Percentiles rank a stretch among this genome's conserved stretches.
Conservation (phyloP, 2,113 vertebrate genomes). For the Lipophrys pholis region DNA sequence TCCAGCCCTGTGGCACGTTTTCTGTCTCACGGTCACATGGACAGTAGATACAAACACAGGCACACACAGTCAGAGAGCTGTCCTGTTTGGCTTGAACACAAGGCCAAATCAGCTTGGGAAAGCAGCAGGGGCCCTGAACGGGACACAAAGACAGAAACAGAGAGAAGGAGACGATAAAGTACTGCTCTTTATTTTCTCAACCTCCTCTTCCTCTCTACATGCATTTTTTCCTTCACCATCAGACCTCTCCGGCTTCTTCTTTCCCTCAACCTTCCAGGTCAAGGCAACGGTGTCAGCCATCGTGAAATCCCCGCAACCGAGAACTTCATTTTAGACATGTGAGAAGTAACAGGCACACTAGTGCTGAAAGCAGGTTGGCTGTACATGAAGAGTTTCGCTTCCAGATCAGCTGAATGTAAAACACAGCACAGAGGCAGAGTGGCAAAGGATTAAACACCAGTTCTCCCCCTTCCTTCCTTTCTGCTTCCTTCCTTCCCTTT, state of each 20-base stretch:
- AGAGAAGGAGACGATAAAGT: conserved; percentile 72
- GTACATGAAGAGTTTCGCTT: conserved; percentile 32
- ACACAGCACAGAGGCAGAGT: not conserved
- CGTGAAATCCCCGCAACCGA: conserved; percentile 51
- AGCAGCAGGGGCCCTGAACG: conserved; percentile 68
- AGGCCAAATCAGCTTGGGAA: conserved; percentile 78
- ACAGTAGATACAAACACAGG: conserved; percentile 36
- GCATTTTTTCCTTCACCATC: conserved; percentile 61
- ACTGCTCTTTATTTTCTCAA: conserved; percentile 75
- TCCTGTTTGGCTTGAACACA: conserved; percentile 67
- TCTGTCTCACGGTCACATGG: conserved; percentile 16
- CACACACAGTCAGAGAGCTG: conserved; percentile 44
- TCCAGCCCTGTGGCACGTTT: conserved; percentile 20
- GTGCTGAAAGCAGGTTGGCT: conserved; percentile 30
- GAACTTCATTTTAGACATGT: conserved; percentile 19
- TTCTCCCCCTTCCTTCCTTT: not conserved
- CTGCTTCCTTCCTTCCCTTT: not conserved
- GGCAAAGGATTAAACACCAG: conserved; percentile 19
- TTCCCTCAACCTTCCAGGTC: conserved; percentile 28
- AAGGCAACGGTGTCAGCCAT: conserved; percentile 41
- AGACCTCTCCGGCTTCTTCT: conserved; percentile 33
- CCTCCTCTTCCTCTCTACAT: conserved; percentile 49
- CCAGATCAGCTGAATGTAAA: conserved; percentile 1
- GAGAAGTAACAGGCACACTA: conserved; percentile 34
- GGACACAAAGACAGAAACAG: conserved; percentile 66